Evolutionary conservation across 2,113 vertebrate genomes (phyloP), one percentile per base, ranked within the genome.

Genomic region (Phylloscopus trochiloides): DNA sequence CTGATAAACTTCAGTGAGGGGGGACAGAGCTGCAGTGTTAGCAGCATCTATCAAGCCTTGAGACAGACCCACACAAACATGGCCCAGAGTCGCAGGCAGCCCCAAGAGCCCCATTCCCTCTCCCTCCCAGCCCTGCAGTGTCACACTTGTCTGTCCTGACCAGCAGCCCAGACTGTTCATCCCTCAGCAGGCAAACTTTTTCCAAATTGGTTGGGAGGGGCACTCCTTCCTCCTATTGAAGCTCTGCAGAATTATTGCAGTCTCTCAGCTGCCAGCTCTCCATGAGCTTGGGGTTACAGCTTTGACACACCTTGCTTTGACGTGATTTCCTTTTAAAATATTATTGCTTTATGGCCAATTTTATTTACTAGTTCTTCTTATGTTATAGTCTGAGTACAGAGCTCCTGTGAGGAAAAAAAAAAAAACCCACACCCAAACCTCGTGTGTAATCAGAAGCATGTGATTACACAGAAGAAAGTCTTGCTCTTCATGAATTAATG

Each of bases 401-500:
- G 52, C 47, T 92, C 66, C 84, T 81, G 21, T 68, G 48, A 81
- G 43, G 8, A 61, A 77, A 87, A 19, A 74, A 89, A 29, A 50
- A 58, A 58, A 29, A n/a, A n/a, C 7, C 36, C 36, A 32, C n/a
- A 52, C 21, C 8, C 4, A 1, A 75, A 72, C 62, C 66, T 90
- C 4, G 3, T 34, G 17, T 65, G 50, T 62, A 66, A 89, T 91
- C 50, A 80, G 31, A 84, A 71, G 76, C 83, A 95, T 74, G 76
- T 94, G 85, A 94, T 75, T 78, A 82, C 52, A 81, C 32, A 88
- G 71, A 93, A 92, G 32, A 81, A 89, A 92, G 43, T 34, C 87
- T 91, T 86, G 29, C 66, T 92, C 29, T 58, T 92, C 76, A 82
- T 92, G 66, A 89, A 87, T 91, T 95, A 92, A 89, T 50, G 74